These are phyloP conservation scores for Serranus cabrilla DNA, from an alignment of 2,797 vertebrate species.

Conservation along the genomic window DNA sequence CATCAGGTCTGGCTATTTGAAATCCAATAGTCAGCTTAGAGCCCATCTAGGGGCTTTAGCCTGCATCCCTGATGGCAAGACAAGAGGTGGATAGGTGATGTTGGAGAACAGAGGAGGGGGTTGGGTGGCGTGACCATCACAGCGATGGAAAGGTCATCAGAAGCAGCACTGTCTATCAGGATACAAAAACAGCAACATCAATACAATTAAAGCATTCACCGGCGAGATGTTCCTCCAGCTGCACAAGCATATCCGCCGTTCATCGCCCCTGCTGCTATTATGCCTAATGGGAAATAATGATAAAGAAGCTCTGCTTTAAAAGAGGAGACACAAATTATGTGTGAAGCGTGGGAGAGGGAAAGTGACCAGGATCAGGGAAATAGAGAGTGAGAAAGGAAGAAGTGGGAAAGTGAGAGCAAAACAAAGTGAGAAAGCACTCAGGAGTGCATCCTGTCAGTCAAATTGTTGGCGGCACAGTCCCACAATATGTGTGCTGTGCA, in stretches of 20 bases:
- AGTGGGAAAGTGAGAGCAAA: constrained; percentile 56
- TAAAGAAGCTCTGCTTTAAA: constrained; percentile 70
- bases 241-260: constrained; percentile 31
- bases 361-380: constrained; percentile 62
- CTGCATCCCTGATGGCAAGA: constrained; percentile 30
- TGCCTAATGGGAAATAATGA: constrained; percentile 72
- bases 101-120: constrained; percentile 3
- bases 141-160: constrained; percentile 25
- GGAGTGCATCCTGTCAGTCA: constrained; percentile 71
- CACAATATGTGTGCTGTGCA: constrained; percentile 50
- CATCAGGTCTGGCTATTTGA: constrained; percentile 34
- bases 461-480: constrained; percentile 62
- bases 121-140: background rate
- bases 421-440: constrained; percentile 74
- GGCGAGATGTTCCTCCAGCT: constrained; percentile 43
- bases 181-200: constrained; percentile 43
- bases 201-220: constrained; percentile 48
- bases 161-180: constrained; percentile 17
- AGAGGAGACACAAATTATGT: constrained; percentile 66
- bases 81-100: constrained; percentile 34
- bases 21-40: constrained; percentile 49
- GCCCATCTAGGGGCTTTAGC: constrained; percentile 21
- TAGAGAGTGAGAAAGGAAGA: constrained; percentile 61
- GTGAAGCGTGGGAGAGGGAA: constrained; percentile 70
- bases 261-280: constrained; percentile 60